Conservation (phyloP, 2,113 vertebrate species). For the Callipepla squamata region DNA sequence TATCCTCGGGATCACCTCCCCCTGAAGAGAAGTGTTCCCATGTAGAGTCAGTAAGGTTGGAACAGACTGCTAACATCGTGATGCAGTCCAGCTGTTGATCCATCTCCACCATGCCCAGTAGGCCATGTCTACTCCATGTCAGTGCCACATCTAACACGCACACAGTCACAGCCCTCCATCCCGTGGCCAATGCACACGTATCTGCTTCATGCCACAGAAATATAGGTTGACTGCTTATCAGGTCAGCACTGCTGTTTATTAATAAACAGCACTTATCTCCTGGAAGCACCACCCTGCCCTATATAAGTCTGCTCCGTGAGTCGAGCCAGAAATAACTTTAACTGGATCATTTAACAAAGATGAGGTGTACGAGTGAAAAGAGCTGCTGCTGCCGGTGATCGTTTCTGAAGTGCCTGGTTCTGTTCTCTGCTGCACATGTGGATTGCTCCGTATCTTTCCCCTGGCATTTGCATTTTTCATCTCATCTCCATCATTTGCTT, state of each 20-base stretch:
- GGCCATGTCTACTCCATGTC: too few relatives aligned
- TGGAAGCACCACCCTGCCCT: slow-evolving; percentile 53
- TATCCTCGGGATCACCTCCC: not conserved
- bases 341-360: not conserved
- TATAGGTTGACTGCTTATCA: slow-evolving; percentile 1
- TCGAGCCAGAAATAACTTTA: slow-evolving; percentile 36
- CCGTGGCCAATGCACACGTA: accelerated
- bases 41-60: too few relatives aligned
- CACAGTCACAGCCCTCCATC: not conserved
- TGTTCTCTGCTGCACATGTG: not conserved
- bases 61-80: too few relatives aligned
- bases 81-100: too few relatives aligned
- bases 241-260: slow-evolving; percentile 32
- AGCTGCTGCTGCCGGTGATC: not conserved
- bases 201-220: not conserved
- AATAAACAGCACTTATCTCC: slow-evolving; percentile 61
- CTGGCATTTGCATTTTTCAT: not conserved
- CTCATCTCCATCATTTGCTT: not conserved
- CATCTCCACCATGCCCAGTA: too few relatives aligned
- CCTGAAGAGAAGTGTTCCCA: not conserved
- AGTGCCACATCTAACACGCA: too few relatives aligned
- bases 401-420: not conserved
- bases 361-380: not conserved
- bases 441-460: not conserved
- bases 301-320: slow-evolving; percentile 28